A percentile compares a stretch with the other conserved stretches of the same genome.
Conservation (phyloP, 2,797 vertebrate genomes). For the Okamejei kenojei region DNA sequence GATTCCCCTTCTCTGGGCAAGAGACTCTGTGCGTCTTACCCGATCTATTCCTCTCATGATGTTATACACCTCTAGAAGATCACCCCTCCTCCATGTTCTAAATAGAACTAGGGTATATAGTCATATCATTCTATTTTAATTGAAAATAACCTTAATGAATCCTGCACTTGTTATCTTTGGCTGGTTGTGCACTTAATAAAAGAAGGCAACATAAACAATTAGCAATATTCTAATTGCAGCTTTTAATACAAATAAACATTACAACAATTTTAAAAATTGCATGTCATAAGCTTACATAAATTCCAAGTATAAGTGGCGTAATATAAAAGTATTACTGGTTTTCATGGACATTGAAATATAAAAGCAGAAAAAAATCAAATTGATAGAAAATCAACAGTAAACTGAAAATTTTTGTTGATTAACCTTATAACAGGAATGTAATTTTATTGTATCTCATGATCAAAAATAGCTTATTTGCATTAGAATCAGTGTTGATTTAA, state of each 20-base stretch:
- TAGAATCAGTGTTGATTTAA: not conserved
- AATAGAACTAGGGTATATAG: not conserved
- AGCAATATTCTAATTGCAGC: not conserved
- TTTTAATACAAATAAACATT: not conserved
- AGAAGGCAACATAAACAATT: not conserved
- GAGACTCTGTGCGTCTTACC: too few species aligned
- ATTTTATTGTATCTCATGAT: not conserved
- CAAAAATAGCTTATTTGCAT: constrained; percentile 23
- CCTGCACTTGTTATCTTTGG: not conserved
- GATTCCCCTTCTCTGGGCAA: too few species aligned
- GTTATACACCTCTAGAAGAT: too few species aligned
- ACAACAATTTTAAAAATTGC: not conserved
- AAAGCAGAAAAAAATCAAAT: not conserved
- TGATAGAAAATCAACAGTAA: not conserved
- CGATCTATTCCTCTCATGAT: too few species aligned
- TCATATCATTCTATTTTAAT: not conserved
- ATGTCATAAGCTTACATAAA: not conserved
- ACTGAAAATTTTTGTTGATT: not conserved
- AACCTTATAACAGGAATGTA: not conserved
- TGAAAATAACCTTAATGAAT: not conserved
- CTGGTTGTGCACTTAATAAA: not conserved
- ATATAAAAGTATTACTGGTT: not conserved
- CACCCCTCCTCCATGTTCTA: not conserved
- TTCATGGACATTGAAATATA: not conserved
- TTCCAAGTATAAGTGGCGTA: not conserved